These are phyloP conservation scores for Drosophila ananassae DNA, from an alignment of 1,140 invertebrate genomes.

Conservation along the genomic window DNA sequence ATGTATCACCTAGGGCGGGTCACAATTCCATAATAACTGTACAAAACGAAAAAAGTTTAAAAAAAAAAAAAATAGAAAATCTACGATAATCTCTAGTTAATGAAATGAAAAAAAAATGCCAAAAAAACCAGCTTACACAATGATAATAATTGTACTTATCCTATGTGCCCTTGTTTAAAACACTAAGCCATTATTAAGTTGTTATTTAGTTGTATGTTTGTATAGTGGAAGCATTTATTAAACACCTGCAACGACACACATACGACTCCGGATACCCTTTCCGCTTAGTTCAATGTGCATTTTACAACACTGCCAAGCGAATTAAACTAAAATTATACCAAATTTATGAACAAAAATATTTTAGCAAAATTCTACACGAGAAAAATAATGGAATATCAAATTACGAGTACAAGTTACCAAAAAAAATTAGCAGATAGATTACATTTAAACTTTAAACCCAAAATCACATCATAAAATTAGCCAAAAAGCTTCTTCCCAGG, in stretches of 20 bases:
- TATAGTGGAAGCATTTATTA: conserved; percentile 40
- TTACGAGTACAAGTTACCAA: conserved; percentile 38
- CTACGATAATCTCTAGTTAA: conserved; percentile 24
- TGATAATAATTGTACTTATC: conserved; percentile 39
- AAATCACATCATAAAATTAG: conserved; percentile 9
- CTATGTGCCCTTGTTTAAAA: conserved; percentile 35
- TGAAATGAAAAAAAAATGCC: conserved; percentile 25
- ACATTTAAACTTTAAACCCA: conserved; percentile 19
- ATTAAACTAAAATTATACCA: conserved; percentile 23
- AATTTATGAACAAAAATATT: conserved; percentile 33
- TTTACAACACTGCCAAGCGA: conserved; percentile 51
- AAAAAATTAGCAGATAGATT: conserved; percentile 1
- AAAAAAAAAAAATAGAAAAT: conserved; percentile 10
- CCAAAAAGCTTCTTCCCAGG: conserved; percentile 32
- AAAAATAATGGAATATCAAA: conserved; percentile 17
- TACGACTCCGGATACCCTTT: conserved; percentile 15
- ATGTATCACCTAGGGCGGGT: conserved; percentile 38
- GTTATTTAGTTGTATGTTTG: conserved; percentile 50
- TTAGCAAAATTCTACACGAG: conserved; percentile 46
- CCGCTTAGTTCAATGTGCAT: conserved; percentile 46
- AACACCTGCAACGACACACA: conserved; percentile 2
- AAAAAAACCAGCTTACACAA: conserved; percentile 32
- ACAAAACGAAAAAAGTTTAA: conserved; percentile 44
- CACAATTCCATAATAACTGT: conserved; percentile 66
- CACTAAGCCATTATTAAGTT: conserved; percentile 45